Evolutionary conservation across 1,140 invertebrate species (phyloP), one percentile per base, ranked within the genome.

Genomic region (Phymorhynchus buccinoides): DNA sequence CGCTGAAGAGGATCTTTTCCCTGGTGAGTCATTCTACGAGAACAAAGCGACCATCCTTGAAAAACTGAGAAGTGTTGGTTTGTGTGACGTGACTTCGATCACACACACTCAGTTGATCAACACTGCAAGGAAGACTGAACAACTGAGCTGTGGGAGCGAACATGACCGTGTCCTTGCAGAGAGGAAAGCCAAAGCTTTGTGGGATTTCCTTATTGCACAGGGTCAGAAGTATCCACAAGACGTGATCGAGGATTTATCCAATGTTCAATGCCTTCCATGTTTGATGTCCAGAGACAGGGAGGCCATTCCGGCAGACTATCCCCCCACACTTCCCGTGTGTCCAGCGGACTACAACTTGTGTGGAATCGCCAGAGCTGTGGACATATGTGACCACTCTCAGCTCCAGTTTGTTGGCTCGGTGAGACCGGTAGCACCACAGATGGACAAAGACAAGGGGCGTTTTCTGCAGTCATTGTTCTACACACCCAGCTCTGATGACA

Each of bases 151-250:
- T 9, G 3, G 73, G 27, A 52, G 9, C 3, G 32, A 30, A 18
- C 16, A 42, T 44, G 77, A 52, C 27, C 2, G 18, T 52, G 18
- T 30, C 14, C n/a, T 35, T 18, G 44, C 77, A 1, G n/a, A 79
- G 77, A 48, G 77, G 32, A 79, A 79, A 52, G 41, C 77, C 77
- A 79, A 79, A 22, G 77, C 77, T 7, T 3, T 79, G 77, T 79
- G 41, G 77, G 32, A 32, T 1, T 52, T 52, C 16, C 41, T 79
- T 4, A 9, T 27, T 12, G 16, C 18, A 0, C 73, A 75, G 16
- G 37, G 73, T 75, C 6, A 18, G 9, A 75, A 0, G 14, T 75
- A 22, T 39, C 14, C 73, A 6, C 73, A 39, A 41, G 73, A 75
- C 9, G 18, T 27, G 1, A 41, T 42, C 35, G 6, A 22, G 6